Percentiles rank a stretch among this genome's conserved stretches.
Evolutionary conservation across 1,140 invertebrate species (phyloP).

Genomic region (Melitaea cinxia): DNA sequence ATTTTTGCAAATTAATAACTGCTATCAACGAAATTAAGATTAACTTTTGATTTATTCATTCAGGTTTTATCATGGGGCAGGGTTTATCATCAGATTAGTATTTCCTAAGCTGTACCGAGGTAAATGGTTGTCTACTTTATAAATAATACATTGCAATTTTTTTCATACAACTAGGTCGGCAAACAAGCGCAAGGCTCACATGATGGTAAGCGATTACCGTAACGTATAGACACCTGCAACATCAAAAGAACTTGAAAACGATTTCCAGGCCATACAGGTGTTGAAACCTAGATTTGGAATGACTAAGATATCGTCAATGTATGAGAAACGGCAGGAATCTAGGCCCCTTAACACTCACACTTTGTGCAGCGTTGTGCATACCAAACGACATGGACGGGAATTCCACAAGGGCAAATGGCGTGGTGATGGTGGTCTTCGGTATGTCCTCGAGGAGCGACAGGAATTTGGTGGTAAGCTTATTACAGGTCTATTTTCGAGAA

Average conservation of each 20-base stretch:
- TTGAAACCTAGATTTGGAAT: background rate
- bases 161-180: no score
- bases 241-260: background rate
- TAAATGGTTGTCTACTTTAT: no score
- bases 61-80: no score
- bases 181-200: no score
- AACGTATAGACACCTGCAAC: no score
- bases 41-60: no score
- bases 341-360: constrained; percentile 67
- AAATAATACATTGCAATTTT: no score
- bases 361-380: constrained; percentile 61
- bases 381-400: constrained; percentile 65
- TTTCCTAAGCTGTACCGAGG: no score
- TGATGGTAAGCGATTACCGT: no score
- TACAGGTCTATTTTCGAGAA: constrained; percentile 78
- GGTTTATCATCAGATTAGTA: no score
- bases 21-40: no score
- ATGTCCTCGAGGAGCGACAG: constrained; percentile 51
- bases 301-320: background rate
- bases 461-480: constrained; percentile 78
- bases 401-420: constrained; percentile 57
- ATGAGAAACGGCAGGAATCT: constrained; percentile 32
- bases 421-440: constrained; percentile 53
- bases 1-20: no score
- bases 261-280: background rate